These are phyloP conservation scores for Ochropleura leucogaster DNA, from an alignment of 2,888 invertebrate species.

Conservation along the genomic window DNA sequence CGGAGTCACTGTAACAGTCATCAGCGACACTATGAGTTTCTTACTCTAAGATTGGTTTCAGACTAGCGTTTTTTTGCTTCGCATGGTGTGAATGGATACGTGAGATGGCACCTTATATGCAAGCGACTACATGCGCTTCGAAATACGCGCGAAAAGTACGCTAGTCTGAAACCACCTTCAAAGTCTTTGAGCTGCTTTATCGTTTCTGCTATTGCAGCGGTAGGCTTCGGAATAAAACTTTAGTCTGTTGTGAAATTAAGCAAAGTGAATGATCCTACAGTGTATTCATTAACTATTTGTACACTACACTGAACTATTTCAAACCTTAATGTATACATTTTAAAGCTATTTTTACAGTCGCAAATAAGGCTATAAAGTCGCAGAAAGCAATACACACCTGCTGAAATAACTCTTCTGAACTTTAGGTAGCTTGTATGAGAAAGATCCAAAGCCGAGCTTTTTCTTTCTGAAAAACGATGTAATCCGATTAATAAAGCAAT, in stretches of 20 bases:
- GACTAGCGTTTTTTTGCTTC: neutral
- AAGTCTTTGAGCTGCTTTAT: neutral
- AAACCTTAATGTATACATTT: too few relatives aligned
- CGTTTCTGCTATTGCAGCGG: neutral
- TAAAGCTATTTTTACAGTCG: neutral
- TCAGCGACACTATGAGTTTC: neutral
- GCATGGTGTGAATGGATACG: too few relatives aligned
- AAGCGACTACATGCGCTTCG: neutral
- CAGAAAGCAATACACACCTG: conserved; percentile 62
- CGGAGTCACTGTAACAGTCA: neutral
- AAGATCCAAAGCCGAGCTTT: conserved; percentile 69
- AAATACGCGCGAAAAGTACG: neutral
- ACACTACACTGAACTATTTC: neutral
- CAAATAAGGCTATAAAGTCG: neutral
- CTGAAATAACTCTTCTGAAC: conserved; percentile 66
- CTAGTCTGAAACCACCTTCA: neutral
- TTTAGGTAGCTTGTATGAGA: conserved; percentile 63
- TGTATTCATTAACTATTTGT: neutral
- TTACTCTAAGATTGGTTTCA: neutral
- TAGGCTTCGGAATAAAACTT: neutral
- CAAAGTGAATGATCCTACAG: neutral
- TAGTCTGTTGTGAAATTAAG: neutral
- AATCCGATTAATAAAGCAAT: neutral
- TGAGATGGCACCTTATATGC: neutral
- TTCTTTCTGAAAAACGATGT: conserved; percentile 73